Evolutionary conservation across 2,797 vertebrate species (phyloP).

Genomic region (Gambelia wislizenii): DNA sequence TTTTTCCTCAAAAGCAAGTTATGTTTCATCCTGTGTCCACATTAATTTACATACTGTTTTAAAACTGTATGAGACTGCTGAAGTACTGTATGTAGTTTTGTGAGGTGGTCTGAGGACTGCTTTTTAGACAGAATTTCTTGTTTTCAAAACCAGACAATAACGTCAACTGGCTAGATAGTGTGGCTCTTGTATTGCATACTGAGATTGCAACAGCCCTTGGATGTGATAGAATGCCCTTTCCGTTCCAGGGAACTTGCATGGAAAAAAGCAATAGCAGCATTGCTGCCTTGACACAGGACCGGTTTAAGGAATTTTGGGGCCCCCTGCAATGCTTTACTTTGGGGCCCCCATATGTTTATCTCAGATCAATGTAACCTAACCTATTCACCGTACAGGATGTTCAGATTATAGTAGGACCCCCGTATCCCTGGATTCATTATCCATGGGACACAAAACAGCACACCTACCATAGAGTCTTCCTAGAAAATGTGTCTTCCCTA

Average conservation of each 20-base stretch:
- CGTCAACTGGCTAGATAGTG: not conserved
- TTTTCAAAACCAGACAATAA: not conserved
- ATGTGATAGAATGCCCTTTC: not conserved
- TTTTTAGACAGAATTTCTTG: not conserved
- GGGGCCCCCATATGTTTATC: too few species aligned
- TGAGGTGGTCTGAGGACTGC: not conserved
- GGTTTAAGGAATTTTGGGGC: too few species aligned
- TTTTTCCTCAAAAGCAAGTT: not conserved
- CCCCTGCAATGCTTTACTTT: too few species aligned
- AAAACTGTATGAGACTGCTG: not conserved
- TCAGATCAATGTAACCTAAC: too few species aligned
- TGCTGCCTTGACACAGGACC: too few species aligned
- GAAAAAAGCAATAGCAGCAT: too few species aligned
- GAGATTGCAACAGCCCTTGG: not conserved
- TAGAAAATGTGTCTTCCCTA: too few species aligned
- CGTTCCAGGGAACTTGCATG: not conserved
- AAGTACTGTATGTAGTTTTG: not conserved
- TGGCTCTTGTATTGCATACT: not conserved
- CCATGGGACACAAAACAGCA: too few species aligned
- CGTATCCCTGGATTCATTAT: too few species aligned
- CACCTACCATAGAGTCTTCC: too few species aligned
- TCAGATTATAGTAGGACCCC: too few species aligned
- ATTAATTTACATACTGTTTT: not conserved
- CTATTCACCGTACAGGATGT: too few species aligned
- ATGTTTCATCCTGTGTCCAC: not conserved